These are phyloP conservation scores for Anhinga anhinga DNA, from an alignment of 2,113 vertebrate genomes.

Conservation along the genomic window DNA sequence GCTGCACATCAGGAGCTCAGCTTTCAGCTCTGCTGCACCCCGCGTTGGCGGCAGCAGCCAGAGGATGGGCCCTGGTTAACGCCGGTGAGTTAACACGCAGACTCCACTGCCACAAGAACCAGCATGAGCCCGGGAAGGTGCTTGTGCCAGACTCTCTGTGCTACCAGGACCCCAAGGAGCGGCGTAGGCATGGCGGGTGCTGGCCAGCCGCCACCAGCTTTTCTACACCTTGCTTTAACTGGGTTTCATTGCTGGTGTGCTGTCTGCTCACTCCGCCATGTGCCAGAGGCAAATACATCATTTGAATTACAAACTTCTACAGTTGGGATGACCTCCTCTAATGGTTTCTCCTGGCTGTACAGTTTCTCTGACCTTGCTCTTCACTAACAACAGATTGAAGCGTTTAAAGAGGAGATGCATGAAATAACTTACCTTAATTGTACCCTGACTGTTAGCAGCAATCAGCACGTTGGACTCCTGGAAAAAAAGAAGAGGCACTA, in stretches of 20 bases:
- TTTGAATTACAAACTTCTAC: background rate
- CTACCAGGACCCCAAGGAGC: background rate
- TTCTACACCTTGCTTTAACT: background rate
- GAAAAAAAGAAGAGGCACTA: conserved; percentile 64
- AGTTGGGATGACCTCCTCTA: background rate
- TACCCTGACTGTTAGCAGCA: conserved; percentile 99
- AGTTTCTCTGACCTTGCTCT: conserved; percentile 1
- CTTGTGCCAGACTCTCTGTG: background rate
- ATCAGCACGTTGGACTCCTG: conserved; percentile 98
- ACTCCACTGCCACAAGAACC: background rate
- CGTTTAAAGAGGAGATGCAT: background rate
- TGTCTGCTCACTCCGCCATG: background rate
- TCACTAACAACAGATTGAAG: background rate
- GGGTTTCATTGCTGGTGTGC: background rate
- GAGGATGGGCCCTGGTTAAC: accelerated
- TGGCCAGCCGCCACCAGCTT: background rate
- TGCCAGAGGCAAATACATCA: background rate
- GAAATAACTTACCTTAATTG: conserved; percentile 92
- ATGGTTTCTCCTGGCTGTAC: background rate
- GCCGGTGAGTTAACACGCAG: accelerated
- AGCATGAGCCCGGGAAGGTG: background rate
- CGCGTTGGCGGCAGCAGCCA: background rate
- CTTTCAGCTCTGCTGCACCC: background rate
- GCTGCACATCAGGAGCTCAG: background rate
- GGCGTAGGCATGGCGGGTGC: accelerated